A percentile compares a stretch with the other conserved stretches of the same genome.
phyloP scores from a whole-genome alignment of 2,888 invertebrate species.

The Tinea semifulvella region DNA sequence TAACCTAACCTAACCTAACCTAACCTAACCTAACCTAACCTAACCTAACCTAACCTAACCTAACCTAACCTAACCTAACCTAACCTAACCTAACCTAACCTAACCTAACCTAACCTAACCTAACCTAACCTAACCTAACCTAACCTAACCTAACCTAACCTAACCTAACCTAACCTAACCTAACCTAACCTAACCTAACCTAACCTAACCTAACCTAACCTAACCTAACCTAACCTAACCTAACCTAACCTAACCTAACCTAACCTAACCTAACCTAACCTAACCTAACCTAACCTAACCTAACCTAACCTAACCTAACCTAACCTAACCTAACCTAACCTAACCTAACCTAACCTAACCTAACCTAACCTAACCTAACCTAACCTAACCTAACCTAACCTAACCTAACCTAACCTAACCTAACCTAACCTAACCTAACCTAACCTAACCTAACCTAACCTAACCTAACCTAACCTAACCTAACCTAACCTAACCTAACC shows the following conservation, averaged over 20 bases:
- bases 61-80: conserved; percentile 10
- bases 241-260: conserved; percentile 10
- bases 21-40: conserved; percentile 10
- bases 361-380: conserved; percentile 10
- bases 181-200: conserved; percentile 10
- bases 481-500: conserved; percentile 10
- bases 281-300: conserved; percentile 10
- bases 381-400: conserved; percentile 10
- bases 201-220: conserved; percentile 10
- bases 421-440: conserved; percentile 10
- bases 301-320: conserved; percentile 10
- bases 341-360: conserved; percentile 10
- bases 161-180: conserved; percentile 10
- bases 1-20: conserved; percentile 10
- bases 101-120: conserved; percentile 10
- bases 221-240: conserved; percentile 10
- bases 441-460: conserved; percentile 10
- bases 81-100: conserved; percentile 10
- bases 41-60: conserved; percentile 10
- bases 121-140: conserved; percentile 10
- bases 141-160: conserved; percentile 10
- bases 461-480: conserved; percentile 10
- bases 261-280: conserved; percentile 10
- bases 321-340: conserved; percentile 10
- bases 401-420: conserved; percentile 10